Base-by-base conservation (phyloP, 2,888 invertebrate genomes). In the Coleophora flavipennella region DNA sequence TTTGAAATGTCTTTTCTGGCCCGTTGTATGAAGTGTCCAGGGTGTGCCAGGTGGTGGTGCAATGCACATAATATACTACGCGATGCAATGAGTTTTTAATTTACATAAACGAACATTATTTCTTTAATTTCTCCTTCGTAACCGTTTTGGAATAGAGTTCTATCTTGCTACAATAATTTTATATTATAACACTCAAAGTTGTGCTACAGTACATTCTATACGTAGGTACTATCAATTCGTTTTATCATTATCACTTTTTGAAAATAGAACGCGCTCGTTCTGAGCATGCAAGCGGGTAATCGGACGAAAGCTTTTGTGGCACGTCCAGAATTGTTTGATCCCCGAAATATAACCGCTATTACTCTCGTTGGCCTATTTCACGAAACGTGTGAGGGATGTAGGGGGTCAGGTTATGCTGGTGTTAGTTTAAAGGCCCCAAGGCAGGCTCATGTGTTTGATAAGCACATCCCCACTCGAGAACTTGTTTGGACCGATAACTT, bases 191-290 rank as follows among this genome's bases (percentile, higher is more conserved):
- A n/a, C n/a, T n/a, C n/a, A n/a, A n/a, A n/a, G n/a, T n/a, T n/a
- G n/a, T n/a, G n/a, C n/a, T n/a, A n/a, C n/a, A n/a, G n/a, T n/a
- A n/a, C n/a, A n/a, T n/a, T n/a, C n/a, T n/a, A n/a, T n/a, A n/a
- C n/a, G n/a, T n/a, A n/a, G n/a, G n/a, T 27, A 26, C 33, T 3
- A 25, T 13, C 34, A 36, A 6, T 20, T 20, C 54, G 74, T 79
- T n/a, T 11, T 80, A 80, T 78, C 80, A 80, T 79, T 79, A 81
- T 77, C 80, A 77, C 79, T 68, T 79, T 78, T 72, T 39, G 73
- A 75, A 80, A 79, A 80, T 78, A 75, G 80, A 79, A 80, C 79
- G 78, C 83, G 80, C 79, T 79, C 81, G 74, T 20, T 20, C 20
- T 4, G 81, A 65, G 70, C 72, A 69, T 67, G 72, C 78, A 67